These are phyloP conservation scores for Drosophila barbarae DNA, from an alignment of 2,888 invertebrate genomes.

Conservation along the genomic window DNA sequence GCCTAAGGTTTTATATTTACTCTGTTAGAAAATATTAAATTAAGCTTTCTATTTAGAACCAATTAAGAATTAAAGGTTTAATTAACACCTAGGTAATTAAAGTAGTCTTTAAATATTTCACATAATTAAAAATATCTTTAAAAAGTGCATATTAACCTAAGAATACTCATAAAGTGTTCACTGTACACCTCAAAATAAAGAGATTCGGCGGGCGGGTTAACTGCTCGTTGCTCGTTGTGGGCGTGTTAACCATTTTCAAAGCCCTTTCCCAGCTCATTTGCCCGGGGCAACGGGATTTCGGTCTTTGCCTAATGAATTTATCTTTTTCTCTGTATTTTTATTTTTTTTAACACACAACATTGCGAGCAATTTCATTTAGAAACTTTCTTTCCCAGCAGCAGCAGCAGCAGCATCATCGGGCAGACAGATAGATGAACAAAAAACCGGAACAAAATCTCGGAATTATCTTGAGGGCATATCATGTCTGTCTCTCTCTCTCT, in stretches of 20 bases:
- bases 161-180: background rate
- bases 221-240: slow-evolving; percentile 34
- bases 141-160: no score
- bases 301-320: slow-evolving; percentile 56
- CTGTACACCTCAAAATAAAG: slow-evolving; percentile 1
- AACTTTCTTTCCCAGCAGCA: slow-evolving; percentile 41
- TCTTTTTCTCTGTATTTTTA: slow-evolving; percentile 30
- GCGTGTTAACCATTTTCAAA: slow-evolving; percentile 59
- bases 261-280: slow-evolving; percentile 47
- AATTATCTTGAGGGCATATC: slow-evolving; percentile 41
- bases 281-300: slow-evolving; percentile 38
- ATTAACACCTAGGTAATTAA: background rate
- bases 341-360: slow-evolving; percentile 47
- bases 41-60: background rate
- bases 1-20: no score
- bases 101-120: background rate
- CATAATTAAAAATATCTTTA: no score
- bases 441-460: slow-evolving; percentile 50
- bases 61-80: background rate
- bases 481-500: slow-evolving; percentile 15
- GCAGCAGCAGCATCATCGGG: background rate
- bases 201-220: slow-evolving; percentile 5
- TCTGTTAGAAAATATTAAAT: background rate
- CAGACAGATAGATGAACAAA: slow-evolving; percentile 19
- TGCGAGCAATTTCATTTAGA: slow-evolving; percentile 63